Evolutionary conservation across 2,888 invertebrate species (phyloP), one percentile per base, ranked within the genome.

Genomic region (Congeria kusceri): DNA sequence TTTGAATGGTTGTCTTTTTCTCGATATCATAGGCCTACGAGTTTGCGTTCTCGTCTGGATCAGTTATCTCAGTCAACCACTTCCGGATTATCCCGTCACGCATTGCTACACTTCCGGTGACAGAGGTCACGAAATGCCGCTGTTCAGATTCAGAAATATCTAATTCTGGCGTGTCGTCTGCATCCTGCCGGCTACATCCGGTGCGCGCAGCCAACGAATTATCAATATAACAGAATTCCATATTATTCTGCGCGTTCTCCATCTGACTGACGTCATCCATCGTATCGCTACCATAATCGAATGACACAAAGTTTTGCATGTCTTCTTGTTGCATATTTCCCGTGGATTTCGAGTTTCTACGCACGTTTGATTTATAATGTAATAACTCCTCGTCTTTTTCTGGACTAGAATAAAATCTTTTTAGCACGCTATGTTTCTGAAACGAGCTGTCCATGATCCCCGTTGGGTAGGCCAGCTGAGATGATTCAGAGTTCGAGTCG

Each of bases 21-120:
- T 32, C 32, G 32, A 32, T 9, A 32, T 32, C 4, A 32, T 9
- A 32, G 4, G 32, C 32, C 47, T 73, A 78, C 3, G 69, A 74
- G 47, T 79, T 74, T 25, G 77, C 68, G 53, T 66, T 74, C 53
- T 79, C 75, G 49, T 80, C 80, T 32, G 83, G 72, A 11, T 49
- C 74, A 64, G 78, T 87, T 77, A 90, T 90, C 80, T 88, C 87
- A 32, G 87, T 87, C 28, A 90, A 71, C 89, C 90, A 90, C 65
- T 88, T 87, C 61, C 88, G 73, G 67, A 90, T 89, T 18, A 89
- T 76, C 3, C 89, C 88, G 9, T 89, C 88, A 18, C 78, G 70
- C 27, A 83, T 70, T 39, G 63, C 69, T 18, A 80, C 67, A 58
- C 81, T 81, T 25, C 85, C 87, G 5, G 85, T 87, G 18, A 87